Conservation (phyloP, 2,797 vertebrate species). For the Fratercula arctica region DNA sequence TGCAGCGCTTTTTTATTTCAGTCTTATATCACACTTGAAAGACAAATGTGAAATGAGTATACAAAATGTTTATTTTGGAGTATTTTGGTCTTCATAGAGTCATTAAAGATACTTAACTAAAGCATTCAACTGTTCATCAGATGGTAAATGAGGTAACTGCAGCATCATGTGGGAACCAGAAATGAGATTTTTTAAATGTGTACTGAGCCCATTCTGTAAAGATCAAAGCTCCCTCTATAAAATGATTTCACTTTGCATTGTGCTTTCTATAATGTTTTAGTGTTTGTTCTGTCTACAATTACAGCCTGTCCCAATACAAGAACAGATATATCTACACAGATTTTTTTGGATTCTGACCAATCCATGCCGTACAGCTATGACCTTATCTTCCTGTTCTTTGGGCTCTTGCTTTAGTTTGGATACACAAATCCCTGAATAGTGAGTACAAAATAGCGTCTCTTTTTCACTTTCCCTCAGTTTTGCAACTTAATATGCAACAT, state of each 20-base stretch:
- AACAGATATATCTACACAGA: conserved; percentile 29
- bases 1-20: background rate
- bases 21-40: background rate
- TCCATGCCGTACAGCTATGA: background rate
- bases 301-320: conserved; percentile 22
- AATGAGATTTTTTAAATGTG: background rate
- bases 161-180: background rate
- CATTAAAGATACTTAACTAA: background rate
- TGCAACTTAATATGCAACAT: conserved; percentile 22
- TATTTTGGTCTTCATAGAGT: background rate
- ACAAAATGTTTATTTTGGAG: background rate
- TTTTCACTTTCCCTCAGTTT: conserved; percentile 13
- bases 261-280: background rate
- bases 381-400: conserved; percentile 29
- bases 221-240: background rate
- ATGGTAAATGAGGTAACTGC: background rate
- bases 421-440: background rate
- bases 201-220: background rate
- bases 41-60: background rate
- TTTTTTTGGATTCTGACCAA: background rate
- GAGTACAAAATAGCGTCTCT: background rate
- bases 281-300: background rate
- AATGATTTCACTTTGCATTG: background rate
- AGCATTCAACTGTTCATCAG: background rate
- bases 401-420: background rate